These are phyloP conservation scores for Lemur catta DNA, from an alignment of 2,797 vertebrate species.

Conservation along the genomic window DNA sequence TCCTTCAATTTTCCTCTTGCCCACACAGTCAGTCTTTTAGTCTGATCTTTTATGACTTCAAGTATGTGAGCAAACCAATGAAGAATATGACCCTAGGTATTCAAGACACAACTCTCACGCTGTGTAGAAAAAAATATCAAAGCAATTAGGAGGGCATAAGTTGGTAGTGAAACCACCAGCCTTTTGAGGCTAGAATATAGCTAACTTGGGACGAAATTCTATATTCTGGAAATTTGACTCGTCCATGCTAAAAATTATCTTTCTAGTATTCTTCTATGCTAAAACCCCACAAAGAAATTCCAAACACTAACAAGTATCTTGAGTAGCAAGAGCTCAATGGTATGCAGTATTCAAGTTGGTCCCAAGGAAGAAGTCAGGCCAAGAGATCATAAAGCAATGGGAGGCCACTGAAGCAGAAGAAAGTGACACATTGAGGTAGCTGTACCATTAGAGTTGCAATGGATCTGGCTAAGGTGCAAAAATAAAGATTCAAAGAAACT, in stretches of 20 bases:
- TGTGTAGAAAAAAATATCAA: neutral
- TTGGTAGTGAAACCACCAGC: neutral
- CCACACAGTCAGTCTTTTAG: neutral
- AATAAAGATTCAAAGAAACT: slow-evolving; percentile 24
- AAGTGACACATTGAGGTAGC: neutral
- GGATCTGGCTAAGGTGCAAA: neutral
- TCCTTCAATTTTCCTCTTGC: neutral
- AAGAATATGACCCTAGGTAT: neutral
- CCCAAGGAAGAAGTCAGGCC: neutral
- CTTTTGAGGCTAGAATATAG: neutral
- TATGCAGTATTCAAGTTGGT: neutral
- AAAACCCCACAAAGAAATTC: neutral
- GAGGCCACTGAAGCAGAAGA: neutral
- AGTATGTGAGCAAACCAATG: neutral
- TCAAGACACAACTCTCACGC: neutral
- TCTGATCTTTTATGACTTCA: slow-evolving; percentile 19
- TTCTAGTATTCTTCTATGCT: neutral
- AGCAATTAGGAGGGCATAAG: neutral
- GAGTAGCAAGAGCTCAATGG: neutral
- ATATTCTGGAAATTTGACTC: slow-evolving; percentile 27
- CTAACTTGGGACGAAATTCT: neutral
- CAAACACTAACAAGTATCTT: neutral
- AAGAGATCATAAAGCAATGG: neutral
- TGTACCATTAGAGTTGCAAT: neutral
- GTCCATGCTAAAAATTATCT: slow-evolving; percentile 26